Conservation (phyloP, 2,888 invertebrate genomes). For the Polydrusus pterygomalis region DNA sequence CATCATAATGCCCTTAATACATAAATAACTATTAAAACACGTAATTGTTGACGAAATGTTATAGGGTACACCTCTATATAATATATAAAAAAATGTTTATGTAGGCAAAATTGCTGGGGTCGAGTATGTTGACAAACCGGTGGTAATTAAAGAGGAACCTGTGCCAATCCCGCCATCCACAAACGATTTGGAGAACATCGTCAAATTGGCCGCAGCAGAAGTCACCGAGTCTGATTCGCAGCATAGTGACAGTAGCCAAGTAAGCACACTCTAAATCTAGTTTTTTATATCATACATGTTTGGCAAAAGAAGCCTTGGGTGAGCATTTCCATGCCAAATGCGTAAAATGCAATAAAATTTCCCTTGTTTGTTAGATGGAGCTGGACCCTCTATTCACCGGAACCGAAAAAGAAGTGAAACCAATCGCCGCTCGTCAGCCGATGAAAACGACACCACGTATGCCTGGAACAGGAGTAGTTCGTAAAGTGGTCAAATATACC, state of each 20-base stretch:
- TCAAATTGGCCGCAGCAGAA: conserved; percentile 69
- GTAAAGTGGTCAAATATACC: conserved; percentile 43
- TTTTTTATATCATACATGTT: neutral
- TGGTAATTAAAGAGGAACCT: conserved; percentile 63
- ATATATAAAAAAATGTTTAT: too few species aligned
- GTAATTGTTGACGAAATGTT: too few species aligned
- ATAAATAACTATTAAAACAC: too few species aligned
- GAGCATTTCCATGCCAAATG: too few species aligned
- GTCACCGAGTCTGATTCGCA: conserved; percentile 67
- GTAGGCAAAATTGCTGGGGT: conserved; percentile 61
- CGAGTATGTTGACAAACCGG: conserved; percentile 58
- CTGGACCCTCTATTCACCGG: conserved; percentile 37
- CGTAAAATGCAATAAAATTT: too few species aligned
- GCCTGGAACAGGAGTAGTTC: conserved; percentile 1
- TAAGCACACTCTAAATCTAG: conserved; percentile 1
- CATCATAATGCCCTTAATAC: too few species aligned
- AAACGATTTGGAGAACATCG: conserved; percentile 66
- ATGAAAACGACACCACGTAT: conserved; percentile 15
- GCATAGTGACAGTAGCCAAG: conserved; percentile 55
- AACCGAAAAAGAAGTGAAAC: conserved; percentile 10
- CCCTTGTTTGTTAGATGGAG: conserved; percentile 44
- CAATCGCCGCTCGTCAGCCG: conserved; percentile 11
- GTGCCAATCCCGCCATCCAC: conserved; percentile 56
- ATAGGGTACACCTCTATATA: too few species aligned
- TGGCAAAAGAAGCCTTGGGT: too few species aligned